Conservation (phyloP, 1,140 invertebrate species). For the Drosophila nannoptera region DNA sequence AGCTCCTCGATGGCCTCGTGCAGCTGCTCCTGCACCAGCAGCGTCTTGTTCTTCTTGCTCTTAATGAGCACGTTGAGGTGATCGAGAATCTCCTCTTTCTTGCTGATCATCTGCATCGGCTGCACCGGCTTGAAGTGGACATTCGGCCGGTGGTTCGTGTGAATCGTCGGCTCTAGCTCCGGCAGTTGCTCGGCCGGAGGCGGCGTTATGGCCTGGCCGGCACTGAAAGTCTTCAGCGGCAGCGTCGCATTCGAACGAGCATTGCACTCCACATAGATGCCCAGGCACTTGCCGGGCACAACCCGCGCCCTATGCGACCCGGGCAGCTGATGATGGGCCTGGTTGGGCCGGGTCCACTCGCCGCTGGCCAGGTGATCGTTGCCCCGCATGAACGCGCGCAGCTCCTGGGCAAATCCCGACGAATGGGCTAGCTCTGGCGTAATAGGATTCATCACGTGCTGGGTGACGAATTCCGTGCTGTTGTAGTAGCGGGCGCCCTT, state of each 20-base stretch:
- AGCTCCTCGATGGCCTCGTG: constrained; percentile 70
- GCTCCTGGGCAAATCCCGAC: constrained; percentile 6
- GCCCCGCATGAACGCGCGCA: constrained; percentile 41
- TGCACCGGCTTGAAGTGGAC: constrained; percentile 67
- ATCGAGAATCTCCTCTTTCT: constrained; percentile 70
- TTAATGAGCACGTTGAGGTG: constrained; percentile 62
- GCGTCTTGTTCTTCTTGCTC: constrained; percentile 63
- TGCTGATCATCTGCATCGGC: constrained; percentile 46
- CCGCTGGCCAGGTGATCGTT: constrained; percentile 52
- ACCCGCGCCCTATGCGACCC: constrained; percentile 44
- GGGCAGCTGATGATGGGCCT: neutral
- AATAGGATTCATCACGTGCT: constrained; percentile 55
- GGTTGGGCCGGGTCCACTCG: constrained; percentile 28
- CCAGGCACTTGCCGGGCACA: constrained; percentile 47
- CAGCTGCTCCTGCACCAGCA: constrained; percentile 66
- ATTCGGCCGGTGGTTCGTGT: constrained; percentile 64
- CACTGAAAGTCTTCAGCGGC: constrained; percentile 67
- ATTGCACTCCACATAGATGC: constrained; percentile 72
- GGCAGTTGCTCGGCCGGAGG: constrained; percentile 15
- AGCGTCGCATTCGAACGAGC: constrained; percentile 51
- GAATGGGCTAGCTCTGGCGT: constrained; percentile 52
- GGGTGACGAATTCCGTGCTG: constrained; percentile 51
- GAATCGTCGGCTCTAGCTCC: constrained; percentile 47
- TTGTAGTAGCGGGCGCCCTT: constrained; percentile 65
- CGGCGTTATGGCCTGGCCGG: constrained; percentile 43